Evolutionary conservation across 2,797 vertebrate genomes (phyloP).

Genomic region (Neosilurus mollespiculum): DNA sequence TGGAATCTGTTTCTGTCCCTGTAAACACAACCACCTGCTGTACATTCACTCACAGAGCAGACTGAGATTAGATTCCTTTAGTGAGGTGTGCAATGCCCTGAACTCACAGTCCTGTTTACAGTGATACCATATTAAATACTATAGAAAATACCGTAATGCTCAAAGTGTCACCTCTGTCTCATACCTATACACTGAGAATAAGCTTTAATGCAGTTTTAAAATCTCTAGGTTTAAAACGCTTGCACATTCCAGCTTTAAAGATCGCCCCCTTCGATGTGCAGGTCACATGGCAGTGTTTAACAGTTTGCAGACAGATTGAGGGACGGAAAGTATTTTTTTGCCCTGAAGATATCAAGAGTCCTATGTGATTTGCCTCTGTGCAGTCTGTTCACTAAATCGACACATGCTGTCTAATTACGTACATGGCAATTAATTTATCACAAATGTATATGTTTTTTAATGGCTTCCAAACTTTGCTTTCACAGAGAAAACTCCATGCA

Average conservation of each 20-base stretch:
- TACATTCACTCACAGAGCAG: background rate
- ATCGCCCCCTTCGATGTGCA: background rate
- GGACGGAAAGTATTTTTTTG: background rate
- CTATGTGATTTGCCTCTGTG: background rate
- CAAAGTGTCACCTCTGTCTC: background rate
- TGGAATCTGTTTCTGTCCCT: background rate
- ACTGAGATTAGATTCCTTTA: background rate
- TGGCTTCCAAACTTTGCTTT: background rate
- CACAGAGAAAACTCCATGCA: background rate
- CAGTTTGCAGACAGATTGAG: background rate
- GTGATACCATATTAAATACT: background rate
- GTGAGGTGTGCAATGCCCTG: background rate
- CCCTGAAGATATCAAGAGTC: background rate
- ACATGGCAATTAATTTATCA: background rate
- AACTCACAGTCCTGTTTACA: background rate
- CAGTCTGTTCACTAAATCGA: background rate
- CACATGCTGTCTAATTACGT: background rate
- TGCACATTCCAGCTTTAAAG: slow-evolving; percentile 10
- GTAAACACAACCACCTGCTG: background rate
- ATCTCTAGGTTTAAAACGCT: background rate
- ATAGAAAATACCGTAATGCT: background rate
- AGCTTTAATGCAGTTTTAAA: background rate
- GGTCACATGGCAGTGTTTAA: slow-evolving; percentile 19
- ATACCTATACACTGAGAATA: background rate
- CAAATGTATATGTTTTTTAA: background rate